Conservation (phyloP, 2,797 vertebrate genomes). For the Oreortyx pictus region DNA sequence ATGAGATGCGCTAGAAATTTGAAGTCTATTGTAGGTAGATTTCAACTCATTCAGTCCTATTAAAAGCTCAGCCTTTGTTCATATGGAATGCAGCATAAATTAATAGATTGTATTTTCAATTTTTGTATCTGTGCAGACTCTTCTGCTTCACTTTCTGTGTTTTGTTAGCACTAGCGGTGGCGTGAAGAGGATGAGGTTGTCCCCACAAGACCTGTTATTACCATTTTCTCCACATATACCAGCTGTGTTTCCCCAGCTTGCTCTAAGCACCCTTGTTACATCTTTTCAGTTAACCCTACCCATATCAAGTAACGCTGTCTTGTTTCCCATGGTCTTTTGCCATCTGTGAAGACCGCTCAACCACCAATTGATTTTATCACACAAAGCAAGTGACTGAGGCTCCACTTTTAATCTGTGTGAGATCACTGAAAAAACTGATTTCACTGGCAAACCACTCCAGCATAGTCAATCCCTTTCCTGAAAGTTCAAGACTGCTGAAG, state of each 20-base stretch:
- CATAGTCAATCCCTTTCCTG: not conserved
- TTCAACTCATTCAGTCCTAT: not conserved
- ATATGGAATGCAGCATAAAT: not conserved
- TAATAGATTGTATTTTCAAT: not conserved
- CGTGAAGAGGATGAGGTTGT: rapidly evolving
- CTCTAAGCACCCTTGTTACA: not conserved
- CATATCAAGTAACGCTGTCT: not conserved
- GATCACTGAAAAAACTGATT: not conserved
- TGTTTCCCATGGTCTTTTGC: not conserved
- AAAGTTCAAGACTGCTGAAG: constrained; percentile 42
- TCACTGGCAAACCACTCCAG: not conserved
- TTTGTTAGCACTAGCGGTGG: not conserved
- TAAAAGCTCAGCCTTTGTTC: not conserved
- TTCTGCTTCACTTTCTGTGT: not conserved
- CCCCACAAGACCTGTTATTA: not conserved
- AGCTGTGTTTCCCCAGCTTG: not conserved
- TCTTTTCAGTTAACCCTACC: not conserved
- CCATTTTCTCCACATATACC: not conserved
- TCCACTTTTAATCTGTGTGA: not conserved
- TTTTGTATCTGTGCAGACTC: not conserved
- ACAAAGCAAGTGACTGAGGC: rapidly evolving
- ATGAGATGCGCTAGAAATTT: not conserved
- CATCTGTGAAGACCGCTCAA: not conserved
- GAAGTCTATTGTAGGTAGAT: not conserved
- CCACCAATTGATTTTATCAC: not conserved